These are phyloP conservation scores for Clunio marinus DNA, from an alignment of 2,888 invertebrate genomes.

Conservation along the genomic window DNA sequence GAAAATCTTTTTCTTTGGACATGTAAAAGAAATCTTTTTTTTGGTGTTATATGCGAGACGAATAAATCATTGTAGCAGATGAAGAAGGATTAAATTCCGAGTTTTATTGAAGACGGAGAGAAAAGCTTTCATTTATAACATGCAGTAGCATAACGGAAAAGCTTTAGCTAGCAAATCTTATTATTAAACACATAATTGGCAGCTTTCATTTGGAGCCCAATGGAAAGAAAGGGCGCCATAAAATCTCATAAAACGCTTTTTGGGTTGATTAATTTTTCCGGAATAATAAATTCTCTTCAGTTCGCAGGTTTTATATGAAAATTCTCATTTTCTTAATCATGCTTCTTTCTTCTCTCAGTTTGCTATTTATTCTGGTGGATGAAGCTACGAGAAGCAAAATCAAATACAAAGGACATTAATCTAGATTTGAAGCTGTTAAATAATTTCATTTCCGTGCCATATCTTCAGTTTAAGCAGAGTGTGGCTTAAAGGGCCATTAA, in stretches of 20 bases:
- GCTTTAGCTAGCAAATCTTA: constrained; percentile 14
- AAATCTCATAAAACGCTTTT: constrained; percentile 35
- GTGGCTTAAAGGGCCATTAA: too few species aligned
- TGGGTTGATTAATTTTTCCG: constrained; percentile 36
- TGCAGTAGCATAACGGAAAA: neutral
- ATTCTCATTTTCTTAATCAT: neutral
- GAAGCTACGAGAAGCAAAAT: neutral
- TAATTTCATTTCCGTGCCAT: neutral
- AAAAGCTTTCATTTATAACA: neutral
- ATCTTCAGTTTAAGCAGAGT: too few species aligned
- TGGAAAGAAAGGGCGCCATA: constrained; percentile 31
- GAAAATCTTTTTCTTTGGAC: neutral
- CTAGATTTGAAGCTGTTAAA: constrained; percentile 17
- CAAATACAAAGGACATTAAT: constrained; percentile 21
- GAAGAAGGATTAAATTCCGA: neutral
- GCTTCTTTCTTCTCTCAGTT: neutral
- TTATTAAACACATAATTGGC: constrained; percentile 33
- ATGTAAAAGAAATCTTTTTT: neutral
- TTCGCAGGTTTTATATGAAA: constrained; percentile 3
- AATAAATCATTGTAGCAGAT: neutral
- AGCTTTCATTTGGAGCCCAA: constrained; percentile 20
- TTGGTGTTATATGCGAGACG: too few species aligned
- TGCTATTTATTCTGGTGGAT: neutral
- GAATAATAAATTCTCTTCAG: constrained; percentile 26
- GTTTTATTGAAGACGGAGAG: neutral